Conservation (phyloP, 2,888 invertebrate genomes). For the Noctua janthe region DNA sequence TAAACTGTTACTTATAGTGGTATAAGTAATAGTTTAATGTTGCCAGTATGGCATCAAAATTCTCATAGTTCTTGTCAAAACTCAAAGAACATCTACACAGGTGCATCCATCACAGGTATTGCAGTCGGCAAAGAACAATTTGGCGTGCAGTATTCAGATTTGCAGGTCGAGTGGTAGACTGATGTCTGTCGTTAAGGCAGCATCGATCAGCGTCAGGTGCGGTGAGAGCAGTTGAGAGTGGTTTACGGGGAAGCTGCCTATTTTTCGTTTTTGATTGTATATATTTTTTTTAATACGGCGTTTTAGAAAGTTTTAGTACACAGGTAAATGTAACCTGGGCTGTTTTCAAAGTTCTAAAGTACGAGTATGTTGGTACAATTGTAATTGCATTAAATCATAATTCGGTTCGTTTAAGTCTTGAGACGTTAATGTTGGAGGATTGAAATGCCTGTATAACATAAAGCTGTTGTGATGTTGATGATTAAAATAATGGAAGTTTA, state of each 20-base stretch:
- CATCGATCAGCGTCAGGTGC: constrained; percentile 50
- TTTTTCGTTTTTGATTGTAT: not conserved
- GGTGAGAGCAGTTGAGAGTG: constrained; percentile 1
- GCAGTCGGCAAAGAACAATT: constrained; percentile 11
- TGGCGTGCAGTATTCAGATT: constrained; percentile 4
- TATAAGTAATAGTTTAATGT: too few relatives aligned
- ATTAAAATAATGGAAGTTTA: too few relatives aligned
- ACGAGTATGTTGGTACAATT: too few relatives aligned
- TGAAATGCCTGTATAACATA: too few relatives aligned
- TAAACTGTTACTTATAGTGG: not conserved
- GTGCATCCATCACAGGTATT: constrained; percentile 9
- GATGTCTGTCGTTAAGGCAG: constrained; percentile 34
- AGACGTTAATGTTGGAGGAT: too few relatives aligned
- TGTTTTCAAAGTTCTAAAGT: too few relatives aligned
- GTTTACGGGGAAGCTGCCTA: not conserved
- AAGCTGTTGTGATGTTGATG: too few relatives aligned
- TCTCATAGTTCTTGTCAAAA: not conserved
- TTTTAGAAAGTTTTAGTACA: not conserved
- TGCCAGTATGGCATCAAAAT: not conserved
- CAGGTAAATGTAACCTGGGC: too few relatives aligned
- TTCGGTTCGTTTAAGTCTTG: too few relatives aligned
- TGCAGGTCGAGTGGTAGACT: constrained; percentile 8
- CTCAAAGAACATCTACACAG: not conserved
- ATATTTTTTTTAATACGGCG: not conserved
- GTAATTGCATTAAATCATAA: too few relatives aligned